Conservation (phyloP, 2,797 vertebrate species). For the Pogonophryne albipinna region DNA sequence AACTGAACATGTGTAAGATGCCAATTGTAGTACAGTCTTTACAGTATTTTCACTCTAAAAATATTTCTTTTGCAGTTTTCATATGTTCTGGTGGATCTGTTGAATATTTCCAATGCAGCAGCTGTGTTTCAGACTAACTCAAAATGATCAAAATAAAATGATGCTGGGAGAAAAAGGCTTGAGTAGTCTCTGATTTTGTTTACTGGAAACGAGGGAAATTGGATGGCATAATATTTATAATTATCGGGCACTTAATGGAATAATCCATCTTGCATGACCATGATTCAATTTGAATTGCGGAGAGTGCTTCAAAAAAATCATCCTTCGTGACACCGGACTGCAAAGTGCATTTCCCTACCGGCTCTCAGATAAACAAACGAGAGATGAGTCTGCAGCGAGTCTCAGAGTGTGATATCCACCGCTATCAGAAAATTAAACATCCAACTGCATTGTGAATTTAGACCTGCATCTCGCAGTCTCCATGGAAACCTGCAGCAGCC, state of each 20-base stretch:
- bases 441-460: conserved; percentile 39
- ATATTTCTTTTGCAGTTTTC: conserved; percentile 22
- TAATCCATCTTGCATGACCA: conserved; percentile 48
- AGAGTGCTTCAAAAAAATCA: conserved; percentile 31
- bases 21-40: conserved; percentile 23
- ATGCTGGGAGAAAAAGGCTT: conserved; percentile 15
- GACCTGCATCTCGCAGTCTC: conserved; percentile 44
- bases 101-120: conserved; percentile 32
- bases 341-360: conserved; percentile 38
- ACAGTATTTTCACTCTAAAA: conserved; percentile 15
- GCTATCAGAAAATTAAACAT: conserved; percentile 63
- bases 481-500: conserved; percentile 62
- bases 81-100: conserved; percentile 30
- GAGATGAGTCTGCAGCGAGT: conserved; percentile 35
- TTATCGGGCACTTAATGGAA: conserved; percentile 43
- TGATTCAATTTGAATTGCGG: conserved; percentile 46
- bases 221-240: conserved; percentile 25
- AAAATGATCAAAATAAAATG: conserved; percentile 47
- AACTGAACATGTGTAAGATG: conserved; percentile 47
- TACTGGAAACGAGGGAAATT: conserved; percentile 31
- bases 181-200: conserved; percentile 11
- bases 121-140: conserved; percentile 22
- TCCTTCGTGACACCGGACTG: conserved; percentile 18
- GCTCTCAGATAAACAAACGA: conserved; percentile 31
- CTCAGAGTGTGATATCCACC: conserved; percentile 27